Base-by-base conservation (phyloP, 2,797 vertebrate species). In the Karalla daura region DNA sequence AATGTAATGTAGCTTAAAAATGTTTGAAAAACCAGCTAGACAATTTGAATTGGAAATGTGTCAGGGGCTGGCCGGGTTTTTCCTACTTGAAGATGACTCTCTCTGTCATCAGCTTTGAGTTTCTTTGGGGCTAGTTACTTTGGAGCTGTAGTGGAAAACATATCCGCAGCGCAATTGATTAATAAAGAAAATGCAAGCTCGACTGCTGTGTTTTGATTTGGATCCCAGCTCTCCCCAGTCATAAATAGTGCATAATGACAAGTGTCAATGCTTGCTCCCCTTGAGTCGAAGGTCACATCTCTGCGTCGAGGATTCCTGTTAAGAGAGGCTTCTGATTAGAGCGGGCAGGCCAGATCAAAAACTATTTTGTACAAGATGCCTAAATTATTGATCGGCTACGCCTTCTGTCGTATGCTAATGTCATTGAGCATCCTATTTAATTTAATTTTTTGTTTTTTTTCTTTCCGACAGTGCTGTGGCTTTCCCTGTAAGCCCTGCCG, bases 1-100 rank as follows among this genome's bases (percentile, higher is more conserved):
- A 94, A 94, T 91, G 87, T 92, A 93, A 93, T 92, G 87, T 89
- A 90, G 88, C 86, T 92, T 94, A 88, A 93, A 93, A 90, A 91
- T 93, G 82, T 91, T 90, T 90, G 89, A 93, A 88, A 90, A 88
- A 77, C 56, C 78, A 86, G 70, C n/a, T 68, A 88, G 89, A 90
- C 89, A 86, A 92, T 93, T 92, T 92, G 89, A 92, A 93, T 93
- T 90, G 89, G 87, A 92, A 89, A 93, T 92, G 88, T 89, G 84
- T 90, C 88, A 84, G 78, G 71, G 82, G 75, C 71, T 76, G 79
- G 79, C 84, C 82, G 82, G 78, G 70, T 76, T 90, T n/a, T 77
- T 72, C 80, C 66, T 76, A 61, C 85, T 90, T 85, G 70, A 84
- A 78, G 87, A 90, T 82, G 89, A 89, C 88, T 91, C 73, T 88